Evolutionary conservation across 2,888 invertebrate species (phyloP).

Genomic region (Thelaira solivaga): DNA sequence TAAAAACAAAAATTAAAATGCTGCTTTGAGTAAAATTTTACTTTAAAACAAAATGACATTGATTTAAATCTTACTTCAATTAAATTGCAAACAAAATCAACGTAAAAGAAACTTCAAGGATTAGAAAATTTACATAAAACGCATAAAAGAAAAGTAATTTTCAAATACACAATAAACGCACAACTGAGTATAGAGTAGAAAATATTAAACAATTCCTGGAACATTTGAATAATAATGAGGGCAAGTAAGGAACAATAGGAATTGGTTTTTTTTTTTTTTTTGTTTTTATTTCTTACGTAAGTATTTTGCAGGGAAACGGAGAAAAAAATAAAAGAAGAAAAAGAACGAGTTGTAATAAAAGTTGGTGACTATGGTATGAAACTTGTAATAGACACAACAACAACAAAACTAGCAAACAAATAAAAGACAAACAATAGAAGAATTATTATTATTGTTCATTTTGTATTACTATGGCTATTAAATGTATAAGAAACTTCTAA

Average conservation of each 20-base stretch:
- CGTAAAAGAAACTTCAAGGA: constrained; percentile 40
- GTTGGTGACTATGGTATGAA: constrained; percentile 22
- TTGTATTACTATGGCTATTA: constrained; percentile 51
- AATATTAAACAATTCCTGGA: constrained; percentile 1
- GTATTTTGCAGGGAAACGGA: constrained; percentile 35
- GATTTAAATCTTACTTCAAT: constrained; percentile 46
- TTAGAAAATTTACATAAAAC: constrained; percentile 44
- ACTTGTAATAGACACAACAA: constrained; percentile 8
- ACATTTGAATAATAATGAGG: constrained; percentile 16
- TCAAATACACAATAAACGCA: neutral
- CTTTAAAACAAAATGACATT: constrained; percentile 52
- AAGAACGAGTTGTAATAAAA: constrained; percentile 50
- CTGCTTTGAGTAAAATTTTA: constrained; percentile 24
- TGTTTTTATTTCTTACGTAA: constrained; percentile 39
- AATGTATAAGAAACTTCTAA: constrained; percentile 52
- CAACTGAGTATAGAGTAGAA: neutral
- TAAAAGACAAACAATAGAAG: constrained; percentile 50
- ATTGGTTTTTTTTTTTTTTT: too few relatives aligned
- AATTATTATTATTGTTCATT: constrained; percentile 57
- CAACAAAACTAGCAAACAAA: constrained; percentile 28
- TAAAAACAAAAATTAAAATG: neutral
- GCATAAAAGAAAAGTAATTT: neutral
- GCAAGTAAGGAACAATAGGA: constrained; percentile 44
- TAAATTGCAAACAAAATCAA: constrained; percentile 34
- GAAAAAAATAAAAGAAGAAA: neutral